Evolutionary conservation across 53 echinoderm and acorn worm species (phyloP).

Genomic region (Crossaster papposus): DNA sequence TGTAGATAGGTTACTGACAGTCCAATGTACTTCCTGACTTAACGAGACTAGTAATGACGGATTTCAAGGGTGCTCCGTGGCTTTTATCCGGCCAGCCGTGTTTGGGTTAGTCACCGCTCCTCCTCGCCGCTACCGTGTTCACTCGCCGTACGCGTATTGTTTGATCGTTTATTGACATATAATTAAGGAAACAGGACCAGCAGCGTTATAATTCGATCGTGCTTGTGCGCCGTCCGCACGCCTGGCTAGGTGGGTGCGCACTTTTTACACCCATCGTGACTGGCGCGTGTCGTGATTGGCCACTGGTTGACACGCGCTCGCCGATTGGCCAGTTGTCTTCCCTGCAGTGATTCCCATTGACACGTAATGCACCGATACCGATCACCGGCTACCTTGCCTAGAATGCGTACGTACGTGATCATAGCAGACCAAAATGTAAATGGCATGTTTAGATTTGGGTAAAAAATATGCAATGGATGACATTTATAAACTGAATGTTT

Average conservation of each 20-base stretch:
- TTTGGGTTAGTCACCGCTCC: slow-evolving; percentile 40
- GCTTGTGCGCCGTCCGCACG: neutral
- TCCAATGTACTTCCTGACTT: slow-evolving; percentile 24
- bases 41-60: slow-evolving; percentile 30
- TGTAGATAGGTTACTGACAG: neutral
- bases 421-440: neutral
- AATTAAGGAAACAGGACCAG: slow-evolving; percentile 63
- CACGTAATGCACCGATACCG: neutral
- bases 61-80: slow-evolving; percentile 8
- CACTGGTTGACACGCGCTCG: neutral
- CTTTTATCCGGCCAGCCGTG: slow-evolving; percentile 17
- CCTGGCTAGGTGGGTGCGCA: neutral
- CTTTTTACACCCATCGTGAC: slow-evolving; percentile 28
- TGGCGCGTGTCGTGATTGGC: slow-evolving; percentile 33
- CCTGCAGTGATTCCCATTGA: slow-evolving; percentile 15
- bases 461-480: too few relatives aligned
- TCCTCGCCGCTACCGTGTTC: slow-evolving; percentile 32
- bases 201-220: slow-evolving; percentile 30
- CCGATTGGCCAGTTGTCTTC: slow-evolving; percentile 10
- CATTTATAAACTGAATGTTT: too few relatives aligned
- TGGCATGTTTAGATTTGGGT: neutral
- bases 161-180: slow-evolving; percentile 67
- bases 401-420: neutral
- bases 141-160: slow-evolving; percentile 20
- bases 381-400: neutral